Evolutionary conservation across 2,888 invertebrate species (phyloP).

Genomic region (Itoplectis maculator): DNA sequence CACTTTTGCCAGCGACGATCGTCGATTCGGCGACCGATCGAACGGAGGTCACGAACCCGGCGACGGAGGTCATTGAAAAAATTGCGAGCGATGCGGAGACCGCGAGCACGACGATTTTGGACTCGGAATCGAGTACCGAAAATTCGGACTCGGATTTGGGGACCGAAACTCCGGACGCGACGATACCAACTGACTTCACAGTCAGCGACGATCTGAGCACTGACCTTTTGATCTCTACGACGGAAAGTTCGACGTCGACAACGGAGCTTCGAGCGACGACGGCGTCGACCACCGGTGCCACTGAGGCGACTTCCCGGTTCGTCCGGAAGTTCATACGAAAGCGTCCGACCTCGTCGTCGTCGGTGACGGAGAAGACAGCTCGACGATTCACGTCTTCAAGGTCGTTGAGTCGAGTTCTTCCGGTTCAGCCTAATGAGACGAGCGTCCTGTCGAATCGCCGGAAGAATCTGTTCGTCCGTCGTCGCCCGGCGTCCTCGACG

Average conservation of each 20-base stretch:
- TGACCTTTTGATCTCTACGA: neutral
- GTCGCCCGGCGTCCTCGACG: constrained; percentile 74
- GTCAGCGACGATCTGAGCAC: constrained; percentile 4
- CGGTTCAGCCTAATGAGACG: constrained; percentile 20
- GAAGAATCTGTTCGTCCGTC: constrained; percentile 75
- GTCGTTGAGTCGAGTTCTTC: constrained; percentile 24
- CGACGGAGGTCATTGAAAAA: neutral
- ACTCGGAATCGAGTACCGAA: constrained; percentile 27
- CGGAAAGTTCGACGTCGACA: constrained; percentile 37
- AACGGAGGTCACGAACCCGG: constrained; percentile 19
- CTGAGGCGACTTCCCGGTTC: constrained; percentile 66
- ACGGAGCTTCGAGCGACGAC: constrained; percentile 47
- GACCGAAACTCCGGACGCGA: constrained; percentile 38
- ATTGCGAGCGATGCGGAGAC: constrained; percentile 1
- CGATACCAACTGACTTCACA: constrained; percentile 31
- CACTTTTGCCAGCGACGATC: constrained; percentile 39
- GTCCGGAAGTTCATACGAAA: constrained; percentile 76
- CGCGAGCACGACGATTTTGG: neutral
- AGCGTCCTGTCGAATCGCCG: constrained; percentile 72
- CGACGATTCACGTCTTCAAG: constrained; percentile 56
- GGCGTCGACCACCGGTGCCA: constrained; percentile 37
- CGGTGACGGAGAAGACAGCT: constrained; percentile 25
- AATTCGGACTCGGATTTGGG: constrained; percentile 1
- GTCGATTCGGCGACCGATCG: constrained; percentile 32
- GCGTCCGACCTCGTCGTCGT: constrained; percentile 67